Evolutionary conservation across 1,140 invertebrate species (phyloP).

Genomic region (Cotesia chilonis): DNA sequence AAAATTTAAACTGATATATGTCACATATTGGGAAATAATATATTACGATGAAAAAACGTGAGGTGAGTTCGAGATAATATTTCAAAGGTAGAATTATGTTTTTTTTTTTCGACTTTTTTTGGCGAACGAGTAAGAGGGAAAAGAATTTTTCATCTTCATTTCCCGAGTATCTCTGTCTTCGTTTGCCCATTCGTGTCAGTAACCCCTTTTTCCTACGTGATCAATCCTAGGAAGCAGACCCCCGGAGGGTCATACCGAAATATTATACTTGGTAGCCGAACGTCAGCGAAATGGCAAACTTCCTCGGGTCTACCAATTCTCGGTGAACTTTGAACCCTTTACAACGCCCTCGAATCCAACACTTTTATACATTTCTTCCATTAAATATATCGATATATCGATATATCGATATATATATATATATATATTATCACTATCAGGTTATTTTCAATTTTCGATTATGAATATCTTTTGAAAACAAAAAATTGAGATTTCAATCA

Average conservation of each 20-base stretch:
- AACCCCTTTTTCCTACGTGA: constrained; percentile 19
- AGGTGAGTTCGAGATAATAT: no score
- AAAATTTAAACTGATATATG: no score
- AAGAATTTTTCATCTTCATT: neutral
- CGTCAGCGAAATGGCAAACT: constrained; percentile 37
- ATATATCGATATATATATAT: no score
- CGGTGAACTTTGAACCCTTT: constrained; percentile 35
- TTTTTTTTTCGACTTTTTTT: neutral
- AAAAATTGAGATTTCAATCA: no score
- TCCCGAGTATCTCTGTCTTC: neutral
- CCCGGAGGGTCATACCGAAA: constrained; percentile 27
- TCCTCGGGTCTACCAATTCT: constrained; percentile 26
- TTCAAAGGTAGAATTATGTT: neutral
- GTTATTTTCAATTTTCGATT: no score
- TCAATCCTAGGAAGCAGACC: constrained; percentile 26
- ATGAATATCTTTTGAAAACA: no score
- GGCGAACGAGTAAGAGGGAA: no score
- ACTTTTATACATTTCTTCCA: neutral
- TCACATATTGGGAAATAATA: no score
- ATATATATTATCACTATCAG: no score
- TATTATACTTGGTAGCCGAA: constrained; percentile 15
- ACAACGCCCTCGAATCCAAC: constrained; percentile 17
- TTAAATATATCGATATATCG: no score
- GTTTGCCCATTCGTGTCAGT: constrained; percentile 11
- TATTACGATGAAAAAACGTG: no score